Evolutionary conservation across 2,888 invertebrate genomes (phyloP), one percentile per base, ranked within the genome.

Genomic region (Notodonta dromedarius): DNA sequence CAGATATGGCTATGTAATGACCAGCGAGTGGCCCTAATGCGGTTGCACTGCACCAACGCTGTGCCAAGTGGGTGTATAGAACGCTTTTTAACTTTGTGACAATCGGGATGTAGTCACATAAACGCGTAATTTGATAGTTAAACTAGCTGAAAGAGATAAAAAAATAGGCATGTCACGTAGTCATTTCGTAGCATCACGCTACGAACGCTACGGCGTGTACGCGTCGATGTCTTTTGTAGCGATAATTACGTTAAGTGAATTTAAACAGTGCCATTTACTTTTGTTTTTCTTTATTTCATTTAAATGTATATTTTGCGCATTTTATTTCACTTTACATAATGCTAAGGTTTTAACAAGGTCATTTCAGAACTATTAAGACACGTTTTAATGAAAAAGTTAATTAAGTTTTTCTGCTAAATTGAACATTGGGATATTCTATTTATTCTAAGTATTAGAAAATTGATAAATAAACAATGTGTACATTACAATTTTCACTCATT

Each of bases 151-250:
- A 16, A 9, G 16, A 50, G 50, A 16, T n/a, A n/a, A 4, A 46
- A 2, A 11, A n/a, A 5, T 44, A 24, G 24, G 46, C 24, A 12
- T 7, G 24, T 24, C 5, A 24, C 65, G 70, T 70, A 67, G 66
- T 8, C 53, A 40, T 11, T 6, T 55, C 75, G 77, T 77, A 76
- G 73, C 71, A 48, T 24, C n/a, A 35, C 58, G 59, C 56, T 57
- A 59, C 60, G 59, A 13, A 32, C 59, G 60, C 57, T 55, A 59
- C 59, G 58, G 9, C 7, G 50, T 16, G 6, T 24, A n/a, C 62
- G 71, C 82, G 82, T 83, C 79, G 63, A 80, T 77, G 72, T 83
- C 79, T 81, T 79, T 77, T 65, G 32, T 65, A 67, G 14, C 39
- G 46, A 1, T 12, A 50, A 12, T 58, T 14, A 53, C 5, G 6